Evolutionary conservation across 1,140 invertebrate genomes (phyloP).

Genomic region (Neoseiulus cucumeris): DNA sequence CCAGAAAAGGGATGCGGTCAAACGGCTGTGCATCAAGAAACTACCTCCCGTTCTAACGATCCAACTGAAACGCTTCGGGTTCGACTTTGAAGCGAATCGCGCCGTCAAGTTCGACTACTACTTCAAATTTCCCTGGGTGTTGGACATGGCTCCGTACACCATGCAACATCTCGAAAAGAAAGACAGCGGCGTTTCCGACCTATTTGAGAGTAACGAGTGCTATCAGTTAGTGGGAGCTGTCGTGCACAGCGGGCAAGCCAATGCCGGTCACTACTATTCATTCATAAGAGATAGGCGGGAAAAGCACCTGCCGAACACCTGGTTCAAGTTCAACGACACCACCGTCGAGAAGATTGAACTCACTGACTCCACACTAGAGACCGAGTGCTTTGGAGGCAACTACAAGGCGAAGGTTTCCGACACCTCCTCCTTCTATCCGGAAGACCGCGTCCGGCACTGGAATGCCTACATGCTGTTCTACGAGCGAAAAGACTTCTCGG

Average conservation of each 20-base stretch:
- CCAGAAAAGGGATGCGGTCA: slow-evolving; percentile 37
- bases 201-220: slow-evolving; percentile 16
- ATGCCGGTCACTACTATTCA: slow-evolving; percentile 41
- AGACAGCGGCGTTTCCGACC: slow-evolving; percentile 25
- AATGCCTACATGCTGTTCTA: slow-evolving; percentile 41
- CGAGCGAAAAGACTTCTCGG: slow-evolving; percentile 26
- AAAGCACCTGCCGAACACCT: slow-evolving; percentile 25
- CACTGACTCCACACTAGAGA: slow-evolving; percentile 31
- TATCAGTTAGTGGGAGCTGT: slow-evolving; percentile 39
- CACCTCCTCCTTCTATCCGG: slow-evolving; percentile 26
- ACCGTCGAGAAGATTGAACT: slow-evolving; percentile 31
- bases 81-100: slow-evolving; percentile 40
- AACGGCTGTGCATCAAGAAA: slow-evolving; percentile 37
- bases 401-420: slow-evolving; percentile 34
- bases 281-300: slow-evolving; percentile 34
- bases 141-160: slow-evolving; percentile 42
- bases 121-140: slow-evolving; percentile 38
- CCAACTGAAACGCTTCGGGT: slow-evolving; percentile 40
- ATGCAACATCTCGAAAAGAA: slow-evolving; percentile 33
- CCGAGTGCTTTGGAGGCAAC: slow-evolving; percentile 36
- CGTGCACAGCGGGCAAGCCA: slow-evolving; percentile 41
- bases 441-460: slow-evolving; percentile 35
- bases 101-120: slow-evolving; percentile 42
- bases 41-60: slow-evolving; percentile 38
- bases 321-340: slow-evolving; percentile 42